A percentile compares a stretch with the other conserved stretches of the same genome.
These are phyloP conservation scores for Pandion haliaetus DNA, from an alignment of 2,113 vertebrate genomes.

Conservation along the genomic window DNA sequence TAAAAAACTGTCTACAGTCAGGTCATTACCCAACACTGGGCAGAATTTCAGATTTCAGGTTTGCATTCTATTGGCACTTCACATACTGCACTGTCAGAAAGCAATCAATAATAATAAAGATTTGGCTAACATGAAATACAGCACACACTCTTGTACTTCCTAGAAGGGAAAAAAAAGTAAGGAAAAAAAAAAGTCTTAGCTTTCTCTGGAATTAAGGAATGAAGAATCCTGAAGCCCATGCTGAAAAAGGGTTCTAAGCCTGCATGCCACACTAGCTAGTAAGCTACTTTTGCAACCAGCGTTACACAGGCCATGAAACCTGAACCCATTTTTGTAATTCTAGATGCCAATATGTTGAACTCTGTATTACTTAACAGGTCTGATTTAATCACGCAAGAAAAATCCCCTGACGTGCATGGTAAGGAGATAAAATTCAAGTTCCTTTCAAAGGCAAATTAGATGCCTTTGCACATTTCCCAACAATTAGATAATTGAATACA, in stretches of 20 bases:
- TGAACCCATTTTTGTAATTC: background rate
- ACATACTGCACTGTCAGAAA: background rate
- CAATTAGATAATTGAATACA: background rate
- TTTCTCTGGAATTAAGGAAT: background rate
- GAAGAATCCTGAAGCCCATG: background rate
- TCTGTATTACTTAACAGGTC: background rate
- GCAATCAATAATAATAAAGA: slow-evolving; percentile 33
- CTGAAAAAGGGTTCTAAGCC: background rate
- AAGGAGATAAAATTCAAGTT: background rate
- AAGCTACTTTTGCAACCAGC: background rate
- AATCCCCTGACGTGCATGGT: background rate
- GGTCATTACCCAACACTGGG: background rate
- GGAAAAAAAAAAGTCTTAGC: background rate
- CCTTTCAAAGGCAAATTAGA: background rate
- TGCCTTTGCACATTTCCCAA: background rate
- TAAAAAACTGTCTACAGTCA: background rate
- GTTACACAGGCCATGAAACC: background rate
- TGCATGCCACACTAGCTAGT: background rate
- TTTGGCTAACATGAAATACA: slow-evolving; percentile 10
- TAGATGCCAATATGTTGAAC: background rate
- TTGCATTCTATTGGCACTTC: background rate
- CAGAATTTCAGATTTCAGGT: slow-evolving; percentile 50
- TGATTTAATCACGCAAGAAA: background rate
- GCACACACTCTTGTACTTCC: background rate
- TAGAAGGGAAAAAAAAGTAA: background rate